Percentiles rank a stretch among this genome's conserved stretches.
Evolutionary conservation across 2,888 invertebrate genomes (phyloP).

Genomic region (Priocnemis perturbator): DNA sequence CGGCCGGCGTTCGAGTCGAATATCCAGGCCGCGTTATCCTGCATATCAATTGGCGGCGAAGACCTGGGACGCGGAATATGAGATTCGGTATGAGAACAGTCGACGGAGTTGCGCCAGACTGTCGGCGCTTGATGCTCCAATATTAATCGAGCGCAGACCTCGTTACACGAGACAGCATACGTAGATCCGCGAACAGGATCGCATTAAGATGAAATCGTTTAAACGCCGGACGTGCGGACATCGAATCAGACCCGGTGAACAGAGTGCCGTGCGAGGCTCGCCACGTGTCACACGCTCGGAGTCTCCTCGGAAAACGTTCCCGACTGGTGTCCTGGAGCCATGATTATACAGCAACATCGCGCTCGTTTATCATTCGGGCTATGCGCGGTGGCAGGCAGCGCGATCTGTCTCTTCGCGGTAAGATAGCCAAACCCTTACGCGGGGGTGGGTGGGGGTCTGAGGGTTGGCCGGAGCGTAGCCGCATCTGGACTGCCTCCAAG

Average conservation of each 20-base stretch:
- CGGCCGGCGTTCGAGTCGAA: too few species aligned
- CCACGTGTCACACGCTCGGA: conserved; percentile 33
- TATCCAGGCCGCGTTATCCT: too few species aligned
- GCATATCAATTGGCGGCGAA: too few species aligned
- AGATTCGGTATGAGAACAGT: too few species aligned
- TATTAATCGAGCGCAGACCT: too few species aligned
- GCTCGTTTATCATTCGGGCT: conserved; percentile 69
- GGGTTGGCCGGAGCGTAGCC: conserved; percentile 55
- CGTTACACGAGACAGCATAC: too few species aligned
- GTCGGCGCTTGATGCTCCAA: too few species aligned
- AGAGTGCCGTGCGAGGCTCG: conserved; percentile 12
- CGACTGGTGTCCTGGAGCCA: conserved; percentile 57
- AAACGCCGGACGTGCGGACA: background rate
- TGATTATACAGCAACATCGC: conserved; percentile 70
- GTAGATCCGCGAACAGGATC: too few species aligned
- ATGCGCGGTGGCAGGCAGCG: conserved; percentile 61
- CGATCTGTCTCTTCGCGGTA: conserved; percentile 70
- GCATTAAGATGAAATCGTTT: too few species aligned
- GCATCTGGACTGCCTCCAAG: conserved; percentile 72
- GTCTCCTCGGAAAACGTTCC: conserved; percentile 39
- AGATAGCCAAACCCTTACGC: conserved; percentile 69
- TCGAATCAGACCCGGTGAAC: background rate
- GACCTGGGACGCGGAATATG: background rate
- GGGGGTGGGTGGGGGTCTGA: conserved; percentile 31
- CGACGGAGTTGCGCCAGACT: too few species aligned